phyloP scores from a whole-genome alignment of 2,888 invertebrate species.

The Leptopilina syphax region DNA sequence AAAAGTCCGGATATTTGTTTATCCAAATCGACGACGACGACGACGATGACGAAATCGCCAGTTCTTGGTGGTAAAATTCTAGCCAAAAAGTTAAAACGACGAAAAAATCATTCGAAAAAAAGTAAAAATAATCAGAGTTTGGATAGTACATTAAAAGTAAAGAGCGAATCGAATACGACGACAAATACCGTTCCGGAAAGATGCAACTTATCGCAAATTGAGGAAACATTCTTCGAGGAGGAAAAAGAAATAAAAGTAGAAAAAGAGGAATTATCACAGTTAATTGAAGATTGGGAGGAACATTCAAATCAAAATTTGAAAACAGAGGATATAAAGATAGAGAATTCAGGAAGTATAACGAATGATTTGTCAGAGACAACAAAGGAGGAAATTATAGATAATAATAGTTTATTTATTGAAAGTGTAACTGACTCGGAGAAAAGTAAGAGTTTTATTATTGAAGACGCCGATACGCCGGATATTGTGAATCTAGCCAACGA shows the following conservation, averaged over 20 bases:
- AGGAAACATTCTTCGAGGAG: neutral
- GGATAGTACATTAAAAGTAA: neutral
- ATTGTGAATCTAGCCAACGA: neutral
- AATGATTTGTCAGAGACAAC: no score
- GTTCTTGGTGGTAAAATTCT: constrained; percentile 7
- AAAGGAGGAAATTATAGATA: neutral
- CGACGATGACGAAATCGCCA: neutral
- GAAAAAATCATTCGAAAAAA: neutral
- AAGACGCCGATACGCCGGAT: constrained; percentile 16
- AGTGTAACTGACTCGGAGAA: neutral
- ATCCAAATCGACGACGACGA: neutral
- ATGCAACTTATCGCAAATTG: neutral
- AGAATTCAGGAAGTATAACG: no score
- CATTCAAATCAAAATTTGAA: no score
- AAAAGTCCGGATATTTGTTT: neutral
- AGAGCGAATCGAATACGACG: neutral
- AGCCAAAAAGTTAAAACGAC: neutral
- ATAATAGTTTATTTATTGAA: neutral
- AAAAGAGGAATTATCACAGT: neutral
- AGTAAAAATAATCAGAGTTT: neutral
- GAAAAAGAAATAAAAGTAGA: neutral
- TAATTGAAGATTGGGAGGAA: constrained; percentile 6
- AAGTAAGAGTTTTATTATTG: constrained; percentile 14
- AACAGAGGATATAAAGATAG: no score
- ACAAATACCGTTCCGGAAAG: neutral